Base-by-base conservation (phyloP, 2,888 invertebrate genomes). In the Macrosiphum euphorbiae region DNA sequence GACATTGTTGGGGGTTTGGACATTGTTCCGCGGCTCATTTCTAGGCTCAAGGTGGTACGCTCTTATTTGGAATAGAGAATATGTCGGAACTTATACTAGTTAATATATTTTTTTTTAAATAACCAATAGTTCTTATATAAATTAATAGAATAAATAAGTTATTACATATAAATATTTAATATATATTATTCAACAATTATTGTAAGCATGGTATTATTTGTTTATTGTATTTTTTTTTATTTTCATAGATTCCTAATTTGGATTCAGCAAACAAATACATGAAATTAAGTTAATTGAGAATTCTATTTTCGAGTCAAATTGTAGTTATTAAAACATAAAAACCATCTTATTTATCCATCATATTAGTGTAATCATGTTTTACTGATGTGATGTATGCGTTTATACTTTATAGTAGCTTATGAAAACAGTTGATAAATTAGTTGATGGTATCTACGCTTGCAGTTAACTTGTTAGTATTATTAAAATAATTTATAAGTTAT, bases 231-330 rank as follows among this genome's bases (percentile, higher is more conserved):
- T 88, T 4, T 44, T 47, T n/a, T 86, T 85, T 44, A 11, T 86
- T 61, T 84, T 90, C 41, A 84, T 24, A 90, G 90, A 52, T 90
- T 84, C 78, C 90, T 90, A 90, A 52, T 41, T 61, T 50, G 26
- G 20, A 87, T 50, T 61, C 8, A 26, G 55, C 41, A n/a, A n/a
- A 41, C 50, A 58, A 47, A 47, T 41, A 26, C 4, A 52, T 78
- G 24, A 44, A 67, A 47, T 85, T 55, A 50, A 55, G 28, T 90
- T 84, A 28, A n/a, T 44, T n/a, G 1, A 44, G 41, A 0, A 13
- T 52, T 50, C 10, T 55, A 91, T 55, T 55, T 55, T 0, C 4
- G 8, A 84, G 41, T 41, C 10, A 85, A 55, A 20, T 52, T 1
- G 2, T 41, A 55, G 41, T 41, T 91, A 52, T 84, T 84, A 13